phyloP scores from a whole-genome alignment of 2,888 invertebrate species.

The Ochlodes sylvanus region DNA sequence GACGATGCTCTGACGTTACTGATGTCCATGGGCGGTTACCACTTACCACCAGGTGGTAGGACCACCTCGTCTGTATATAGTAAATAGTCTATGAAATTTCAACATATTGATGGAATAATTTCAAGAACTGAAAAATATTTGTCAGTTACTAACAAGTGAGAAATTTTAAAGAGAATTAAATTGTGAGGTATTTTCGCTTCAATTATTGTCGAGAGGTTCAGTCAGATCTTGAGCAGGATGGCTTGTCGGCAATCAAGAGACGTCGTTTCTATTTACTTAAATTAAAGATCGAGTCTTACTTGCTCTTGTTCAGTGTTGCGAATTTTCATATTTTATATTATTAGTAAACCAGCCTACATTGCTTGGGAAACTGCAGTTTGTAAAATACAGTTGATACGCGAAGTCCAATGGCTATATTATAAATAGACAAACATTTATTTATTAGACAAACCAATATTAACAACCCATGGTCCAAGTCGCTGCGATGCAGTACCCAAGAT shows the following conservation, averaged over 20 bases:
- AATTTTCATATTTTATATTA: neutral
- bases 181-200: constrained; percentile 26
- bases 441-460: too few relatives aligned
- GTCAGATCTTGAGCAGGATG: constrained; percentile 1
- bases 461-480: too few relatives aligned
- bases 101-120: neutral
- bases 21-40: too few relatives aligned
- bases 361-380: too few relatives aligned
- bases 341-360: neutral
- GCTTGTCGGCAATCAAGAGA: constrained; percentile 20
- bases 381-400: neutral
- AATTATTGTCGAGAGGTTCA: constrained; percentile 24
- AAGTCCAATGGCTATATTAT: neutral
- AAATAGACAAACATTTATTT: too few relatives aligned
- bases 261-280: constrained; percentile 8
- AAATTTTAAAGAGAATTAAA: constrained; percentile 26
- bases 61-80: too few relatives aligned
- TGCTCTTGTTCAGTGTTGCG: neutral
- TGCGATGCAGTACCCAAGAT: too few relatives aligned
- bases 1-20: too few relatives aligned
- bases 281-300: neutral
- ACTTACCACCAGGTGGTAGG: too few relatives aligned
- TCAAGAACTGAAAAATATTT: constrained; percentile 1
- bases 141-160: neutral
- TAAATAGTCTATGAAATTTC: too few relatives aligned